A percentile compares a stretch with the other conserved stretches of the same genome.
These are phyloP conservation scores for Camponotus vicinus DNA, from an alignment of 1,140 invertebrate species.

Conservation along the genomic window DNA sequence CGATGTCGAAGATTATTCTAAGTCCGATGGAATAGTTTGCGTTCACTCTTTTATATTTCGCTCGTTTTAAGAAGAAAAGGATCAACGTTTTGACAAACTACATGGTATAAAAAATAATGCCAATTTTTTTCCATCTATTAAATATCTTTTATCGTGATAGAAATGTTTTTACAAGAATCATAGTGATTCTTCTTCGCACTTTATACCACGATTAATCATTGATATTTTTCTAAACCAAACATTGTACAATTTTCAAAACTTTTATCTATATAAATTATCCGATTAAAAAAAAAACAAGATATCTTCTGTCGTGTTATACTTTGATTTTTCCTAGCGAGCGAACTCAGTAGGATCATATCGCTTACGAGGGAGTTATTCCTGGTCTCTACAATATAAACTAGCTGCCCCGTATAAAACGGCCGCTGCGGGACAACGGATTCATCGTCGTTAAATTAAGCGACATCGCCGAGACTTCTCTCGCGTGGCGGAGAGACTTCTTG, in stretches of 20 bases:
- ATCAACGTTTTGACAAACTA: neutral
- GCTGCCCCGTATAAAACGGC: constrained; percentile 44
- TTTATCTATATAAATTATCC: neutral
- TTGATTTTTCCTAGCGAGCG: neutral
- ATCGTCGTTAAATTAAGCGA: constrained; percentile 70
- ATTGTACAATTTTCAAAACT: neutral
- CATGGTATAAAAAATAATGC: too few species aligned
- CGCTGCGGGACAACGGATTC: constrained; percentile 63
- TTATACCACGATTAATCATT: neutral
- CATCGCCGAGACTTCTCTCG: constrained; percentile 33
- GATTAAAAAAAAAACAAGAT: neutral
- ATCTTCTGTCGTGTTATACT: neutral
- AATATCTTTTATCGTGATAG: constrained; percentile 6
- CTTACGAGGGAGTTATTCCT: constrained; percentile 48
- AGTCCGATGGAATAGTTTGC: neutral
- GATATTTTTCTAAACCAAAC: neutral
- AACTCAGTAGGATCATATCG: constrained; percentile 40
- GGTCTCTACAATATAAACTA: constrained; percentile 44
- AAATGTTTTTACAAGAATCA: neutral
- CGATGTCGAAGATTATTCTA: constrained; percentile 45
- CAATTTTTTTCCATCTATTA: neutral
- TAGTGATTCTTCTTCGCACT: neutral
- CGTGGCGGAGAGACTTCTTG: neutral
- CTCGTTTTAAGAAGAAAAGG: neutral
- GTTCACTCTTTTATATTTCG: constrained; percentile 12